These are phyloP conservation scores for Neolamprologus sp. DNA, from an alignment of 2,113 vertebrate species.

Conservation along the genomic window DNA sequence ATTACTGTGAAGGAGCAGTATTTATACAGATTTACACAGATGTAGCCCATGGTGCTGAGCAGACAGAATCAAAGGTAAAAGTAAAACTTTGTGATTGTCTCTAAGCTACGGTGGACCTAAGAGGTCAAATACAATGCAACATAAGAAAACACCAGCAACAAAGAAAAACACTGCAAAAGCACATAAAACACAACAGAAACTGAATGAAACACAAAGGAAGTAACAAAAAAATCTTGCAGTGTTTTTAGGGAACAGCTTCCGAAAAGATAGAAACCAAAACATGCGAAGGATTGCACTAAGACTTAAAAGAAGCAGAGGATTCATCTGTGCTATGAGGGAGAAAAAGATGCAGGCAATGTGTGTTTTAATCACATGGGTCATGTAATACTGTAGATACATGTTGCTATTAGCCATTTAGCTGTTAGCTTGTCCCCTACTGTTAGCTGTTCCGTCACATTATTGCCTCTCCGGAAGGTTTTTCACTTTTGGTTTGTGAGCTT, in stretches of 20 bases:
- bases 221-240: background rate
- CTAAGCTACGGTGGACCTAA: background rate
- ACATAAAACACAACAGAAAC: background rate
- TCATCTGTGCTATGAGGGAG: background rate
- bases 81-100: background rate
- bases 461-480: background rate
- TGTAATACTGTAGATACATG: background rate
- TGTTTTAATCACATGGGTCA: background rate
- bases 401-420: background rate
- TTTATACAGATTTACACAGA: background rate
- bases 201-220: background rate
- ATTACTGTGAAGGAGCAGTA: background rate
- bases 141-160: background rate
- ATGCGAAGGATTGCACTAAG: background rate
- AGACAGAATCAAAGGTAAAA: background rate
- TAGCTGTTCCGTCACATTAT: background rate
- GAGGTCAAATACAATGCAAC: background rate
- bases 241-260: background rate
- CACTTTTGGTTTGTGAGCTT: background rate
- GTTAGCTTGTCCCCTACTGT: background rate
- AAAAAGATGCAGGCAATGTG: background rate
- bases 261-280: background rate
- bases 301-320: background rate
- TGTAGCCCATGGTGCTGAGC: background rate
- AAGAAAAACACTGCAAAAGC: background rate